Evolutionary conservation across 1,140 invertebrate species (phyloP).

Genomic region (Bombus impatiens): DNA sequence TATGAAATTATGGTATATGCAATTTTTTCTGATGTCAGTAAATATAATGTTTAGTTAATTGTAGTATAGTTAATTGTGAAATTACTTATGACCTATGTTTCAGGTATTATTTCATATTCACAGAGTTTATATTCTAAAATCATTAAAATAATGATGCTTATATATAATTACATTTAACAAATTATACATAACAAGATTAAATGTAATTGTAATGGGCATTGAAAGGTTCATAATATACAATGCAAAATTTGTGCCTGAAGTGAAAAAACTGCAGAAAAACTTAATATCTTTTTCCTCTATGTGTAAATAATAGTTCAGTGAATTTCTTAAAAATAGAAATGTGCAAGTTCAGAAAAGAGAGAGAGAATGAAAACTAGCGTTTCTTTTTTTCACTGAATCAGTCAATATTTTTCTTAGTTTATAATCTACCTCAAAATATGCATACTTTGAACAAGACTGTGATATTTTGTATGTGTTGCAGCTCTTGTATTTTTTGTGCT

Average conservation of each 20-base stretch:
- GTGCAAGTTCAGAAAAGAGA: background rate
- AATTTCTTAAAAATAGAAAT: background rate
- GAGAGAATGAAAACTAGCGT: no score
- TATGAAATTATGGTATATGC: conserved; percentile 61
- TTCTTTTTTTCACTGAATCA: no score
- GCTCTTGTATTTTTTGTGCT: background rate
- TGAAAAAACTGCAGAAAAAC: background rate
- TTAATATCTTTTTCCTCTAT: background rate
- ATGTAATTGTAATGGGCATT: conserved; percentile 13
- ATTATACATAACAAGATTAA: background rate
- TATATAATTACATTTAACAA: conserved; percentile 7
- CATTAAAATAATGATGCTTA: background rate
- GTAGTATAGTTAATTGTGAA: no score
- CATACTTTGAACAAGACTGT: conserved; percentile 15
- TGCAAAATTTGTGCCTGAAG: background rate
- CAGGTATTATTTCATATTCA: background rate
- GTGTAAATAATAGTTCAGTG: background rate
- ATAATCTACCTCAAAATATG: background rate
- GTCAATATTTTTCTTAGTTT: background rate
- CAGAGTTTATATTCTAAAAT: background rate
- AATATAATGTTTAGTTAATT: background rate
- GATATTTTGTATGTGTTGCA: conserved; percentile 1
- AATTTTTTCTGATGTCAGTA: background rate
- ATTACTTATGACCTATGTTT: background rate
- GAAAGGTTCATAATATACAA: background rate